Percentiles rank a stretch among this genome's conserved stretches.
Evolutionary conservation across 2,113 vertebrate genomes (phyloP).

Genomic region (Campylomormyrus numenius): DNA sequence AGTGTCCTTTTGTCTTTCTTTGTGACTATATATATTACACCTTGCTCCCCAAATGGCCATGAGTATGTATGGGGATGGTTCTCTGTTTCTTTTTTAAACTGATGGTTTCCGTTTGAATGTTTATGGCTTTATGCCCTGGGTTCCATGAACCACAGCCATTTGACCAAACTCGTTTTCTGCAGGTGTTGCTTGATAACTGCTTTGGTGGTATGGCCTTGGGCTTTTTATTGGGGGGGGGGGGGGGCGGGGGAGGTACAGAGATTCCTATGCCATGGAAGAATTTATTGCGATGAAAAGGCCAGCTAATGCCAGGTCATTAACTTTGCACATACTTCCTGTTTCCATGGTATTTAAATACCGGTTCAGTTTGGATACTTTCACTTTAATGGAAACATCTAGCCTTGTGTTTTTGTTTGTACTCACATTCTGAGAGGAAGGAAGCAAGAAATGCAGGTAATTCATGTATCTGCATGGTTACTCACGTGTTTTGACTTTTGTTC

Average conservation of each 20-base stretch:
- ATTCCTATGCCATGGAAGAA: background rate
- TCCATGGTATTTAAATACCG: background rate
- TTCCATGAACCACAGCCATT: background rate
- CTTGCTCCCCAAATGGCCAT: background rate
- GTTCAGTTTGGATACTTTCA: background rate
- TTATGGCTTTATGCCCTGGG: background rate
- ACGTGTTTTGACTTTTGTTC: slow-evolving; percentile 46
- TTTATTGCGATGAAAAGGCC: background rate
- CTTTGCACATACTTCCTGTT: background rate
- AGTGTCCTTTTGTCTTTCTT: background rate
- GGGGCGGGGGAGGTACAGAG: background rate
- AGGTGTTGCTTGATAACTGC: background rate
- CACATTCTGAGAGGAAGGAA: background rate
- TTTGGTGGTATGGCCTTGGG: background rate
- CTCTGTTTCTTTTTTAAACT: background rate
- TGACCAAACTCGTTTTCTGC: background rate
- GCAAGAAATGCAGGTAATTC: background rate
- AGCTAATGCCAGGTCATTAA: background rate
- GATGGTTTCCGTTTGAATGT: slow-evolving; percentile 21
- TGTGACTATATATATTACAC: background rate
- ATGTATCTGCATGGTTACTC: slow-evolving; percentile 65
- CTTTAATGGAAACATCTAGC: slow-evolving; percentile 15
- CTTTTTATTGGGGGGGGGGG: background rate
- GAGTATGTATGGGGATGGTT: background rate
- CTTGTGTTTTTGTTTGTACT: background rate